Conservation (phyloP, 1,140 invertebrate species). For the Microplitis mediator region DNA sequence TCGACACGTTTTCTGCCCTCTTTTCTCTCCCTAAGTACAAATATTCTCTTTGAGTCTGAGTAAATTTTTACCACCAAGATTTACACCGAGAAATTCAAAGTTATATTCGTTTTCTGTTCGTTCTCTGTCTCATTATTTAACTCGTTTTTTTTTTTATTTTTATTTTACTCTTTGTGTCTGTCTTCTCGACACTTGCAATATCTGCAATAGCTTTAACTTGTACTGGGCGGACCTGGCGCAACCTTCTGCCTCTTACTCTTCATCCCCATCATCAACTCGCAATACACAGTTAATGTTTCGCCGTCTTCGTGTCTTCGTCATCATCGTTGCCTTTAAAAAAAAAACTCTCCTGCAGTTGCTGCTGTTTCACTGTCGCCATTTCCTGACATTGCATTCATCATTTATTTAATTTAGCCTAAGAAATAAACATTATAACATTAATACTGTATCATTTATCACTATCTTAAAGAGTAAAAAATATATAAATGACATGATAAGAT, state of each 20-base stretch:
- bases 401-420: conserved; percentile 9
- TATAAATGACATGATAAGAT: neutral
- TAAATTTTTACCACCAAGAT: neutral
- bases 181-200: conserved; percentile 1
- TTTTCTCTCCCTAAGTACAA: neutral
- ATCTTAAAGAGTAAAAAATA: neutral
- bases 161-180: neutral
- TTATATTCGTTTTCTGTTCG: neutral
- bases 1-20: neutral
- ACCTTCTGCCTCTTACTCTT: neutral
- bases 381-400: conserved; percentile 20
- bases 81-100: no score
- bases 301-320: neutral
- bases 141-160: neutral
- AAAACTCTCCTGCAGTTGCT: no score
- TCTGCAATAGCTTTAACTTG: neutral
- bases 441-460: neutral
- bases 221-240: conserved; percentile 8
- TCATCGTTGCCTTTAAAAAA: neutral
- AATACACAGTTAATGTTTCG: conserved; percentile 8
- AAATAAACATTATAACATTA: neutral
- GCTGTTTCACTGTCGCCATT: neutral
- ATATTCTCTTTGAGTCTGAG: neutral
- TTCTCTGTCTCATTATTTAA: neutral
- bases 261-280: no score